phyloP scores from a whole-genome alignment of 1,140 invertebrate species.

The Drosophila lini region DNA sequence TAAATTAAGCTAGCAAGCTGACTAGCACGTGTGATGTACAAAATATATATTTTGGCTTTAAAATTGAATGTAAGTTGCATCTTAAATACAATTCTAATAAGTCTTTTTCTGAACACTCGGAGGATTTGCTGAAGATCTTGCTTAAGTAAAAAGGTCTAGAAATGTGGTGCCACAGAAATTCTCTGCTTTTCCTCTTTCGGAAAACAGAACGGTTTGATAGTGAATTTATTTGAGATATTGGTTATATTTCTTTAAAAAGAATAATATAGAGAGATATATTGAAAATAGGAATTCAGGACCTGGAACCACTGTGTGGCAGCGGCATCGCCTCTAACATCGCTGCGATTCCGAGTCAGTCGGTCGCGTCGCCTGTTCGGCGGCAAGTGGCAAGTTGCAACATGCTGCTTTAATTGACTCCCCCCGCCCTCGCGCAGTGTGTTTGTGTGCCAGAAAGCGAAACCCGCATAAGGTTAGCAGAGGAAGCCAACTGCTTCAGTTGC shows the following conservation, averaged over 20 bases:
- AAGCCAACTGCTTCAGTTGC: slow-evolving; percentile 55
- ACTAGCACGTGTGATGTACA: too few species aligned
- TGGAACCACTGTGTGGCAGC: slow-evolving; percentile 1
- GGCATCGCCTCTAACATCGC: slow-evolving; percentile 33
- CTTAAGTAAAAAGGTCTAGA: too few species aligned
- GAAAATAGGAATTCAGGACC: fast-evolving
- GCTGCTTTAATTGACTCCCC: slow-evolving; percentile 71
- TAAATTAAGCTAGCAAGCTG: not conserved
- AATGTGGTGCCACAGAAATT: too few species aligned
- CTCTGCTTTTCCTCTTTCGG: not conserved
- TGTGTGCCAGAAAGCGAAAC: slow-evolving; percentile 67
- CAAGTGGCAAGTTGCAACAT: slow-evolving; percentile 62
- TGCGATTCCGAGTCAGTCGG: slow-evolving; percentile 71
- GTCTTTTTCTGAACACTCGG: not conserved
- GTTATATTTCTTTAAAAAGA: too few species aligned
- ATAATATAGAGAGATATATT: not conserved
- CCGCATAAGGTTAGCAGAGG: slow-evolving; percentile 64
- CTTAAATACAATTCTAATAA: too few species aligned
- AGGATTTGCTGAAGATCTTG: not conserved
- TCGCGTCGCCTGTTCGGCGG: slow-evolving; percentile 47
- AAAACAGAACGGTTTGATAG: too few species aligned
- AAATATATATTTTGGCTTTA: not conserved
- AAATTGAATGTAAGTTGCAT: not conserved
- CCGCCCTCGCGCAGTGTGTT: slow-evolving; percentile 50
- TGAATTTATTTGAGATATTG: too few species aligned